Conservation (phyloP, 2,113 vertebrate species). For the Athene noctua region DNA sequence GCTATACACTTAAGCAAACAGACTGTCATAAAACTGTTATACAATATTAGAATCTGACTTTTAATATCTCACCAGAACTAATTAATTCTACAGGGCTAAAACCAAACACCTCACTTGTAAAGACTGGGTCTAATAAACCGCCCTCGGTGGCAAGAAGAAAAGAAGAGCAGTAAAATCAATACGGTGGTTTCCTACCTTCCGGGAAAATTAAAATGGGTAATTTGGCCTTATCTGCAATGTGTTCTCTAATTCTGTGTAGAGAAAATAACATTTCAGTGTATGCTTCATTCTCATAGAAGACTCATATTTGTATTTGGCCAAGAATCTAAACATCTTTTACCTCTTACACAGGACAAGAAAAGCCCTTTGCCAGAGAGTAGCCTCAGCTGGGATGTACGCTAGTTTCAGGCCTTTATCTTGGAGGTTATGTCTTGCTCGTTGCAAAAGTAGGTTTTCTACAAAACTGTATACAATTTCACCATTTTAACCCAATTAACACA, state of each 20-base stretch:
- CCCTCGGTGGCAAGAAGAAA: not conserved
- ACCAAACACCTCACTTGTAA: not conserved
- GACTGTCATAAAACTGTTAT: not conserved
- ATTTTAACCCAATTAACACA: not conserved
- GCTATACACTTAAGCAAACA: not conserved
- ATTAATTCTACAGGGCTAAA: not conserved
- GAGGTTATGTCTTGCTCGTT: not conserved
- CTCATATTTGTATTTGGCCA: not conserved
- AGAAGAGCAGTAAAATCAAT: not conserved
- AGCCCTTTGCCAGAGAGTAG: not conserved
- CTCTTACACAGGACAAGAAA: not conserved
- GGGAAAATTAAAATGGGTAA: conserved; percentile 96
- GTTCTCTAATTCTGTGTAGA: conserved; percentile 82
- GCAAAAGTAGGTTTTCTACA: not conserved
- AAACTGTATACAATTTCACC: not conserved
- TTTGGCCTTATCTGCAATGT: conserved; percentile 86
- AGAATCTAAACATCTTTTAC: not conserved
- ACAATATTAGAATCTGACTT: not conserved
- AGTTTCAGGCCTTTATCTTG: not conserved
- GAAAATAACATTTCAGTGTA: not conserved
- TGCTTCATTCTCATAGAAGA: not conserved
- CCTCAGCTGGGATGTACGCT: not conserved
- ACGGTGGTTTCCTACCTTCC: conserved; percentile 81
- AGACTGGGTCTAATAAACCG: not conserved
- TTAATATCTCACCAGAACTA: not conserved